Percentiles rank a stretch among this genome's conserved stretches.
Conservation (phyloP, 2,113 vertebrate species). For the Gyps fulvus region DNA sequence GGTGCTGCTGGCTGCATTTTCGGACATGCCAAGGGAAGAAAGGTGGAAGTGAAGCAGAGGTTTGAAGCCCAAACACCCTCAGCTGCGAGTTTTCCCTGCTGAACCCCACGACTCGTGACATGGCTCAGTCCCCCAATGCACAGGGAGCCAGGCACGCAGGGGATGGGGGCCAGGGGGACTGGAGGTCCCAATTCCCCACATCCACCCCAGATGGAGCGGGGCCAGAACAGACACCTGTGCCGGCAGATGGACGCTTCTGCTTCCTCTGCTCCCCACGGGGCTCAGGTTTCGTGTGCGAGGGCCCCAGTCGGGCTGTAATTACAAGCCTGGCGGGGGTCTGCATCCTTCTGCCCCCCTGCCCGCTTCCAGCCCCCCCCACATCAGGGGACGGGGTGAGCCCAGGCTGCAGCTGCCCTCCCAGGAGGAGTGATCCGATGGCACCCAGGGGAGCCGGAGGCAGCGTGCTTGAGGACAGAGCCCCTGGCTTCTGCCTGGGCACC, state of each 20-base stretch:
- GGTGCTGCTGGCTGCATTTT: background rate
- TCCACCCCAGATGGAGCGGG: background rate
- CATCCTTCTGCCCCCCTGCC: background rate
- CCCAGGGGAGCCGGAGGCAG: background rate
- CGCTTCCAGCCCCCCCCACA: background rate
- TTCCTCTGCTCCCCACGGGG: background rate
- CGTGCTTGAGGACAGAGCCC: background rate
- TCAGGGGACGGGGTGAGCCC: background rate
- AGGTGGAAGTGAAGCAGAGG: background rate
- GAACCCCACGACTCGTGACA: background rate
- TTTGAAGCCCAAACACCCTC: background rate
- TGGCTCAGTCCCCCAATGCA: fast-evolving
- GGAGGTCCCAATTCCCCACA: background rate
- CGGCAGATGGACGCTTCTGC: background rate
- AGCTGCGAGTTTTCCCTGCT: background rate
- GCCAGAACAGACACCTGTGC: constrained; percentile 1
- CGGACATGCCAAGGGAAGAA: fast-evolving
- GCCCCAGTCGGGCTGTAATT: background rate
- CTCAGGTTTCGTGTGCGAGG: background rate
- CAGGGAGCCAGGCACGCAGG: fast-evolving
- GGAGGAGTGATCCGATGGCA: background rate
- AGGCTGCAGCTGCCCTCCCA: background rate
- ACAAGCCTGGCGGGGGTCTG: background rate
- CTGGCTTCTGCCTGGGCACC: background rate
- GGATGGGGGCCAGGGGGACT: background rate